Evolutionary conservation across 2,888 invertebrate genomes (phyloP).

Genomic region (Coleophora flavipennella): DNA sequence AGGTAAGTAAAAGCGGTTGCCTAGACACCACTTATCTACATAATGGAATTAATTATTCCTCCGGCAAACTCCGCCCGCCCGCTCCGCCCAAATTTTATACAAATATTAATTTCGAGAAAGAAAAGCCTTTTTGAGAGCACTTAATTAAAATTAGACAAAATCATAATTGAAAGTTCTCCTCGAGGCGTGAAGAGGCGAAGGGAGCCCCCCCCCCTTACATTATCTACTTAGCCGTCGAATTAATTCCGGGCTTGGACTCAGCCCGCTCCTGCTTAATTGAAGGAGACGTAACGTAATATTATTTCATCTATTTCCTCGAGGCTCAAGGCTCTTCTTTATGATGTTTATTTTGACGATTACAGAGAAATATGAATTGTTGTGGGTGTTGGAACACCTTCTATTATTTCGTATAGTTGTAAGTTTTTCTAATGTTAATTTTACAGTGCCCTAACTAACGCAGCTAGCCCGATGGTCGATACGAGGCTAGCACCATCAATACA

Average conservation of each 20-base stretch:
- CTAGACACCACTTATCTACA: conserved; percentile 48
- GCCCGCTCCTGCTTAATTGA: conserved; percentile 51
- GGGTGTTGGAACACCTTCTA: neutral
- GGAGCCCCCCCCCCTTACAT: conserved; percentile 57
- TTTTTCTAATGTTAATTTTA: too few relatives aligned
- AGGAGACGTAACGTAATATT: conserved; percentile 50
- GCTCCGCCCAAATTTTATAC: conserved; percentile 71
- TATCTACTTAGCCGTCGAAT: conserved; percentile 68
- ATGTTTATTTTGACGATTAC: conserved; percentile 1
- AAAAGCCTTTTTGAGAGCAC: conserved; percentile 71
- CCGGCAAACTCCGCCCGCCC: conserved; percentile 68
- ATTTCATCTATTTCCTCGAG: conserved; percentile 26
- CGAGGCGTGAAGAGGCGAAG: conserved; percentile 63
- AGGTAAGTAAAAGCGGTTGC: too few relatives aligned
- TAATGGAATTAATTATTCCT: conserved; percentile 71
- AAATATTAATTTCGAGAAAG: conserved; percentile 72
- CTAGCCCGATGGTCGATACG: too few relatives aligned
- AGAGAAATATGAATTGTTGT: neutral
- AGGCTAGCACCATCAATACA: too few relatives aligned
- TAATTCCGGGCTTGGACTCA: conserved; percentile 53
- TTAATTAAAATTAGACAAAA: conserved; percentile 74
- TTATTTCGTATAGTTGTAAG: too few relatives aligned
- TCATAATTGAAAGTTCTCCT: conserved; percentile 73
- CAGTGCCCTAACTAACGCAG: too few relatives aligned
- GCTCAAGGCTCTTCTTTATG: conserved; percentile 11